Evolutionary conservation across 92 coral and sea anemone species (phyloP), one percentile per base, ranked within the genome.

Genomic region (Heliopora coerulea): DNA sequence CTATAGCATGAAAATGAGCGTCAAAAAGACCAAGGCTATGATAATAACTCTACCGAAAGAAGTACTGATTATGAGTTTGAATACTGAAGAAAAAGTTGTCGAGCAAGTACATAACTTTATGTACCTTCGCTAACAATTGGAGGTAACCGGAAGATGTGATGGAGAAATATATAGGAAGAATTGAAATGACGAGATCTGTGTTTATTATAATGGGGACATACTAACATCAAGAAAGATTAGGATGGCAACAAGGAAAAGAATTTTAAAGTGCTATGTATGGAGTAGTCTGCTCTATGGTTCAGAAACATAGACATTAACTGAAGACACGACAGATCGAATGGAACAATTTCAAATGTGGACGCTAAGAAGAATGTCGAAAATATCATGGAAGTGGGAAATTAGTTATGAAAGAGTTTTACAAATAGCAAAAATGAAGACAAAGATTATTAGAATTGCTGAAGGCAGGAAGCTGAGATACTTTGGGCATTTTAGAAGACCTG

Each of bases 31-130:
- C 12, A 31, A 67, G 59, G 54, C 19, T 0, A 13, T 64, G 50
- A 26, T 39, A 10, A 26, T 48, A 20, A 13, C 26, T 27, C 42
- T 4, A 37, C 11, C 42, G 11, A 48, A 23, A 12, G 23, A 5
- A 23, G 24, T 20, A 0, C 59, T 56, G 10, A 25, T 33, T 44
- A 44, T 54, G 28, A 12, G n/a, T 31, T 32, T 67, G 17, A 39
- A 18, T 2, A 54, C 40, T 24, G 32, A 66, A 14, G 31, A 40
- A 17, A 66, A 19, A 18, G 50, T 54, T 21, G 11, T 66, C n/a
- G 32, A 23, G n/a, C 56, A 66, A 66, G 73, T 66, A 28, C 25
- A 24, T 44, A 18, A 67, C 17, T 67, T 67, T 63, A 23, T 63
- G 39, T 63, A 63, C 42, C 44, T 32, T 1, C 8, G 70, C 21